Evolutionary conservation across 2,113 vertebrate genomes (phyloP), one percentile per base, ranked within the genome.

Genomic region (Cyrtonyx montezumae): DNA sequence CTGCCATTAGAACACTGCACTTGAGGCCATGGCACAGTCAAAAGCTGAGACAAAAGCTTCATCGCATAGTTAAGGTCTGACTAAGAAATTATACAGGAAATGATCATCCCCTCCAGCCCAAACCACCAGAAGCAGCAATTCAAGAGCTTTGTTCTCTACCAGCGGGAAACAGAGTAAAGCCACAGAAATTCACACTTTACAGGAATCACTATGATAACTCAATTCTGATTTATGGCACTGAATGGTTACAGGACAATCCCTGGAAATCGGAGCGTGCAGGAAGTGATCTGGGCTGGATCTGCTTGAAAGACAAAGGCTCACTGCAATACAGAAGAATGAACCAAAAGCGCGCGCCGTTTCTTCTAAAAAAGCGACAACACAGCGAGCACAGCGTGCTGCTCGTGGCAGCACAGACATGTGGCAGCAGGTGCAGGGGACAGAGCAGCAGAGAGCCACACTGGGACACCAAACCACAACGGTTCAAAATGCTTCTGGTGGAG

Each of bases 61-160:
- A 37, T 79, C 82, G 85, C 95, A 96, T 96, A 94, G 63, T 96
- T 95, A 93, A 94, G 73, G 87, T 91, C 94, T 96, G 95, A 96
- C 51, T 94, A 95, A 96, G 95, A 94, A 96, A 96, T 93, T 81
- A 43, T 34, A 95, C 95, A 96, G 95, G 96, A 97, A 97, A 94
- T 92, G 83, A 95, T 88, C 69, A 5, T 67, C 90, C 92, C 88
- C 90, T 94, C 93, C 92, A 95, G 88, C 46, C 71, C 49, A 69
- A 91, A 93, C 77, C 94, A 95, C 62, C 86, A 94, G 84, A 80
- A 93, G 93, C 90, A 79, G 94, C 92, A 76, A 51, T 62, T 93
- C 94, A 63, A 67, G 88, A 87, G 94, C 93, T 96, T 87, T 95
- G 86, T 90, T 94, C 94, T 93, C 93, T 93, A 73, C 87, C 70